These are phyloP conservation scores for Turnix velox DNA, from an alignment of 2,113 vertebrate genomes.

Conservation along the genomic window DNA sequence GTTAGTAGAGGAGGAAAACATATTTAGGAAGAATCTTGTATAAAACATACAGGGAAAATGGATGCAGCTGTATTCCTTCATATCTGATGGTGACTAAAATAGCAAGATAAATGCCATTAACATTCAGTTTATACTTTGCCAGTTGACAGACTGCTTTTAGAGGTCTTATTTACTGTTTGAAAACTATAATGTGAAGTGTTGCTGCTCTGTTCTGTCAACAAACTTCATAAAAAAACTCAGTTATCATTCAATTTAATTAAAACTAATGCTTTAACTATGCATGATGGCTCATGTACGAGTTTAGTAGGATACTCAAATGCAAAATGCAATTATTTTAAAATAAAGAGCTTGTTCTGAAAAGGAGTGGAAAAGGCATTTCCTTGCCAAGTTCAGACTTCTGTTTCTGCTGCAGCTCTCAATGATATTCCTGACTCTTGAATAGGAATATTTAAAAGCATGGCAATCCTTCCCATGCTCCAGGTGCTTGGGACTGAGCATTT, in stretches of 20 bases:
- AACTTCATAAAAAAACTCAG: background rate
- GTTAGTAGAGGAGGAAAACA: background rate
- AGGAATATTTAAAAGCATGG: too few species aligned
- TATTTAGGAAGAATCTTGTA: background rate
- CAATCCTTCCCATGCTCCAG: background rate
- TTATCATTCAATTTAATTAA: background rate
- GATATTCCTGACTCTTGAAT: background rate
- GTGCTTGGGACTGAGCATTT: background rate
- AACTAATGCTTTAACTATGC: background rate
- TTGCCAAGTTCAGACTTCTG: conserved; percentile 3
- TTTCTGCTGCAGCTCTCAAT: background rate
- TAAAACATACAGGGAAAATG: background rate
- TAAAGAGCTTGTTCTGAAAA: background rate
- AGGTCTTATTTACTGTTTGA: background rate
- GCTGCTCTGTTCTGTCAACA: background rate
- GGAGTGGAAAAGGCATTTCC: background rate
- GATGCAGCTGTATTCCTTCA: conserved; percentile 37
- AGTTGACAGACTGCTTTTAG: background rate
- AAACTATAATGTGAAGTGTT: background rate
- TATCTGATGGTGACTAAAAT: background rate
- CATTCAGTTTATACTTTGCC: background rate
- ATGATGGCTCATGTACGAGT: background rate
- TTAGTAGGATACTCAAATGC: background rate
- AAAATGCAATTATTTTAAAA: background rate
- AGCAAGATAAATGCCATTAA: background rate